phyloP scores from a whole-genome alignment of 2,113 vertebrate genomes.

The Heterotilapia buettikoferi region DNA sequence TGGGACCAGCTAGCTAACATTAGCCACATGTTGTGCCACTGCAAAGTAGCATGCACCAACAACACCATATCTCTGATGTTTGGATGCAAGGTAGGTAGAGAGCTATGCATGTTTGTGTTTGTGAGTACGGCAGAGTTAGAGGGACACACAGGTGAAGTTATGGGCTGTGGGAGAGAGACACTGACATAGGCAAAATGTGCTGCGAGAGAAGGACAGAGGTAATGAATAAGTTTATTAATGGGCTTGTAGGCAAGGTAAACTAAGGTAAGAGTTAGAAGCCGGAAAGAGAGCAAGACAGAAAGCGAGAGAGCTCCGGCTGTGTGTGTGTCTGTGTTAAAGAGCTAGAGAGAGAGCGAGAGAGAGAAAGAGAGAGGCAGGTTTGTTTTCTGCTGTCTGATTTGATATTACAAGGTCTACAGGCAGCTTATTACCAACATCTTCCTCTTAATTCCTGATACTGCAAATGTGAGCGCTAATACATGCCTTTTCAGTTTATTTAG shows the following conservation, averaged over 20 bases:
- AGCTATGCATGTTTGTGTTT: background rate
- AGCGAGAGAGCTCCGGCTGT: background rate
- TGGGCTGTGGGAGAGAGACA: background rate
- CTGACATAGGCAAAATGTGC: constrained; percentile 16
- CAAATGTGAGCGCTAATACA: background rate
- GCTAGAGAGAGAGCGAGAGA: background rate
- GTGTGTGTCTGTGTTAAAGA: background rate
- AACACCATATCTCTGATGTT: constrained; percentile 88
- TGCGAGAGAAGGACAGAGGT: background rate
- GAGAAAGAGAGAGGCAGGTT: background rate
- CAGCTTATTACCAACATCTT: background rate
- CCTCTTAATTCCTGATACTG: background rate
- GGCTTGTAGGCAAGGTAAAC: constrained; percentile 21
- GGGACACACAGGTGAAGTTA: background rate
- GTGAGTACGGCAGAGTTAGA: background rate
- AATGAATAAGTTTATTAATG: constrained; percentile 24
- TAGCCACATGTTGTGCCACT: constrained; percentile 84
- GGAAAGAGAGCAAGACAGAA: background rate
- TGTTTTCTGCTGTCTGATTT: constrained; percentile 5
- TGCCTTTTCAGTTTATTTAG: background rate
- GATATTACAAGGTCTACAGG: background rate
- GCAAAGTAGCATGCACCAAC: constrained; percentile 88
- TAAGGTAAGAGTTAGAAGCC: constrained; percentile 43
- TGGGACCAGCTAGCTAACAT: constrained; percentile 65
- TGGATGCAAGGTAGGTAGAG: constrained; percentile 84